Base-by-base conservation (phyloP, 2,113 vertebrate genomes). In the Irena cyanogastra region DNA sequence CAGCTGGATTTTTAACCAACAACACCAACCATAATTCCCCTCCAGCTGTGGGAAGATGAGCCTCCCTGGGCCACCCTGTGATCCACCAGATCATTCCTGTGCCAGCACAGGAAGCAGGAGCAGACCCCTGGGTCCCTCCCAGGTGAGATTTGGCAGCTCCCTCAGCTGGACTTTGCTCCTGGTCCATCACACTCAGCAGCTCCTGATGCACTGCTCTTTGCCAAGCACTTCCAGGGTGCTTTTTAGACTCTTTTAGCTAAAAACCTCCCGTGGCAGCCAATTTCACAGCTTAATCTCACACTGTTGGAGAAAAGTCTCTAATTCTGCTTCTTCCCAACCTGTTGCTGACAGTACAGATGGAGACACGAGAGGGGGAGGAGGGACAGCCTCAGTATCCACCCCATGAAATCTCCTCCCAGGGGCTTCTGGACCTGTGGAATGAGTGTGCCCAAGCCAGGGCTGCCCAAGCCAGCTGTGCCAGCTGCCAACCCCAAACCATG, bases 121-220 rank as follows among this genome's bases (percentile, higher is more conserved):
- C 30, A 56, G 77, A 77, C 0, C 37, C 41, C 31, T 33, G n/a
- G 10, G 18, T 42, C 42, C 26, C 42, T 66, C 66, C 45, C 37
- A 57, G 47, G 9, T 3, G 2, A 77, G 10, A 22, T 4, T 0
- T 4, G 6, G 31, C 49, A 42, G 3, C 35, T 59, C 59, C n/a
- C 33, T 59, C 31, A 60, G 56, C 56, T 37, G 35, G 12, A 16
- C 15, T 83, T 50, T 21, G 28, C 7, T 61, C 33, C 41, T 50
- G 22, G 7, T 33, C 22, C 65, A 15, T 9, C 54, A 12, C 1
- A 1, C 22, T 60, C 1, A n/a, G 56, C 71, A 65, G 39, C 27
- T 82, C 49, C 54, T 42, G 28, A 20, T 16, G 23, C 49, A n/a
- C 0, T n/a, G 18, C 8, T 69, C 78, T 47, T 39, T 75, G 26